Conservation (phyloP, 2,797 vertebrate species). For the Malacoraja senta region DNA sequence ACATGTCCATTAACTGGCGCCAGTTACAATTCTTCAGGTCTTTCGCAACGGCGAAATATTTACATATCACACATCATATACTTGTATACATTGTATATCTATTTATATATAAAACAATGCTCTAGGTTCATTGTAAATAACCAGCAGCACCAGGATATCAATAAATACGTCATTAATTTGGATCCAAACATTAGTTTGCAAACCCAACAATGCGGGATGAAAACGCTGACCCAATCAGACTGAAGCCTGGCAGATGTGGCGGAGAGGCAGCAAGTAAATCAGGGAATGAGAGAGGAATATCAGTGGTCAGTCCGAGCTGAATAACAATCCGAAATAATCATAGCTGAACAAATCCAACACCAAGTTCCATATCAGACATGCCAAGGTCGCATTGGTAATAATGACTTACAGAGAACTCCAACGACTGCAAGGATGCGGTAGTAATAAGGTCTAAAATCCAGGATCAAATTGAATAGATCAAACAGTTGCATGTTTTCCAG, state of each 20-base stretch:
- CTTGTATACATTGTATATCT: not conserved
- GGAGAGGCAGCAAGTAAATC: too few species aligned
- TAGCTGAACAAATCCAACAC: not conserved
- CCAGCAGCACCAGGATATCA: not conserved
- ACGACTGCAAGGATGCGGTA: not conserved
- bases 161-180: too few species aligned
- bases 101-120: not conserved
- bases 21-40: too few species aligned
- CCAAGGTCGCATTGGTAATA: not conserved
- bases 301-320: too few species aligned
- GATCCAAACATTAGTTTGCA: not conserved
- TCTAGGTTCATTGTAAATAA: not conserved
- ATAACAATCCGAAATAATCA: too few species aligned
- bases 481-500: not conserved
- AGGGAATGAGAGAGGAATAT: too few species aligned
- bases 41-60: too few species aligned
- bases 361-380: not conserved
- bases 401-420: not conserved
- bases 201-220: not conserved
- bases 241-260: not conserved
- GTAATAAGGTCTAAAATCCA: not conserved
- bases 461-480: not conserved
- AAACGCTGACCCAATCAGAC: too few species aligned
- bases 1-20: too few species aligned
- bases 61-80: too few species aligned